These are phyloP conservation scores for Drosophila ananassae DNA, from an alignment of 1,140 invertebrate species.

Conservation along the genomic window DNA sequence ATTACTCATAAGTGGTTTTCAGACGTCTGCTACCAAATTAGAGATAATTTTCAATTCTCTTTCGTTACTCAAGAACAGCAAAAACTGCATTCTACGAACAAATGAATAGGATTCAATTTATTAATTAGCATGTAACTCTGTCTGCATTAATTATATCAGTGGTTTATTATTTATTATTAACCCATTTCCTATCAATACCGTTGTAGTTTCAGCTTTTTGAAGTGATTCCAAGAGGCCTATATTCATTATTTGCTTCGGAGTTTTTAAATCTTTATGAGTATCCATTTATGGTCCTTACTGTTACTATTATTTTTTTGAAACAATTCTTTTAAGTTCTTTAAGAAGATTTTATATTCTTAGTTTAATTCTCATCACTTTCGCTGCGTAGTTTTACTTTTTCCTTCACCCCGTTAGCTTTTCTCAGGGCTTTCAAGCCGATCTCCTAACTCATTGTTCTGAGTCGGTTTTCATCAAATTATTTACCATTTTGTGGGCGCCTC, in stretches of 20 bases:
- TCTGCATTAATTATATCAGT: background rate
- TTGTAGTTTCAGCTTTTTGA: no score
- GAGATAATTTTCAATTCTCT: slow-evolving; percentile 27
- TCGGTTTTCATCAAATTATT: slow-evolving; percentile 37
- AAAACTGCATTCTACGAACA: background rate
- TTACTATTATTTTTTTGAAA: background rate
- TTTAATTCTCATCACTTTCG: slow-evolving; percentile 21
- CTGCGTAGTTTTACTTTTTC: slow-evolving; percentile 25
- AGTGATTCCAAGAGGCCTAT: no score
- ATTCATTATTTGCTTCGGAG: no score
- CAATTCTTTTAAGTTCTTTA: background rate
- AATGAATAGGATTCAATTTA: background rate
- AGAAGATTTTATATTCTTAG: background rate
- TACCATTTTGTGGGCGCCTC: slow-evolving; percentile 44
- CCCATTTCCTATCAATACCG: background rate
- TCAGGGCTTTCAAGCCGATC: slow-evolving; percentile 9
- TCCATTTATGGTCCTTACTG: background rate
- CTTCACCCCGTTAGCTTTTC: slow-evolving; percentile 32
- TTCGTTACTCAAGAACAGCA: slow-evolving; percentile 10
- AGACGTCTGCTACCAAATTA: slow-evolving; percentile 12
- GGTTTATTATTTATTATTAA: background rate
- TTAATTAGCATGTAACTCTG: background rate
- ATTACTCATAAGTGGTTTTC: slow-evolving; percentile 10
- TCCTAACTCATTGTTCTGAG: slow-evolving; percentile 39
- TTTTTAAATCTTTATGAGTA: no score